Evolutionary conservation across 2,797 vertebrate genomes (phyloP).

Genomic region (Gymnoscopelus microlampas): DNA sequence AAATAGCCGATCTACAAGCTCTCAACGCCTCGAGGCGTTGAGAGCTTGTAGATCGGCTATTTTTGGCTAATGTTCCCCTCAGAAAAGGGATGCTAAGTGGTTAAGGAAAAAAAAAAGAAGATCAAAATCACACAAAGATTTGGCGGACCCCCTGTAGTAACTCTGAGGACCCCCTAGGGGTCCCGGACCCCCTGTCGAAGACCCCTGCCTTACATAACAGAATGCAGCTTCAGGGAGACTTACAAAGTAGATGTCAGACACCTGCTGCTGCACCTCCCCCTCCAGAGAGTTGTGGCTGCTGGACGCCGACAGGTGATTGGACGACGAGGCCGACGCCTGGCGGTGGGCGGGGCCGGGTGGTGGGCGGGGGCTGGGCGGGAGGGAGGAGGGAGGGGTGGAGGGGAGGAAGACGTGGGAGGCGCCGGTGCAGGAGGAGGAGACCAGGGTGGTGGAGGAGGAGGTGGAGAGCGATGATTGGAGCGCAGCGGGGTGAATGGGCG

Average conservation of each 20-base stretch:
- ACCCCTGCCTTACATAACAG: no score
- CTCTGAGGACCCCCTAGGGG: no score
- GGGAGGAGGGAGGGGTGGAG: conserved; percentile 47
- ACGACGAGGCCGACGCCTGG: conserved; percentile 59
- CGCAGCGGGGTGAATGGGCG: background rate
- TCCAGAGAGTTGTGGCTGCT: conserved; percentile 89
- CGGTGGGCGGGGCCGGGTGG: conserved; percentile 61
- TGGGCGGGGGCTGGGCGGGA: conserved; percentile 56
- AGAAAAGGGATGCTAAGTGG: no score
- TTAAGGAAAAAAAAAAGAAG: no score
- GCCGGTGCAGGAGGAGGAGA: conserved; percentile 40
- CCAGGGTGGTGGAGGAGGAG: conserved; percentile 56
- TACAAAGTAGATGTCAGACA: conserved; percentile 97
- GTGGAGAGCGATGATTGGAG: conserved; percentile 9
- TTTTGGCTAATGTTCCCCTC: no score
- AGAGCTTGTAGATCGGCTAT: no score
- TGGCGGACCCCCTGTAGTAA: no score
- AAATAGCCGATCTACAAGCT: no score
- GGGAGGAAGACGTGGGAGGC: conserved; percentile 50
- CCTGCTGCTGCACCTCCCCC: conserved; percentile 75
- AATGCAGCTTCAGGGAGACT: conserved; percentile 61
- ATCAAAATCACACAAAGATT: no score
- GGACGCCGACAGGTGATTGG: conserved; percentile 88
- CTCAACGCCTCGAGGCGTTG: no score
- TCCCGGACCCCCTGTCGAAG: no score